Base-by-base conservation (phyloP, 2,113 vertebrate genomes). In the Lamprologus lemairii region DNA sequence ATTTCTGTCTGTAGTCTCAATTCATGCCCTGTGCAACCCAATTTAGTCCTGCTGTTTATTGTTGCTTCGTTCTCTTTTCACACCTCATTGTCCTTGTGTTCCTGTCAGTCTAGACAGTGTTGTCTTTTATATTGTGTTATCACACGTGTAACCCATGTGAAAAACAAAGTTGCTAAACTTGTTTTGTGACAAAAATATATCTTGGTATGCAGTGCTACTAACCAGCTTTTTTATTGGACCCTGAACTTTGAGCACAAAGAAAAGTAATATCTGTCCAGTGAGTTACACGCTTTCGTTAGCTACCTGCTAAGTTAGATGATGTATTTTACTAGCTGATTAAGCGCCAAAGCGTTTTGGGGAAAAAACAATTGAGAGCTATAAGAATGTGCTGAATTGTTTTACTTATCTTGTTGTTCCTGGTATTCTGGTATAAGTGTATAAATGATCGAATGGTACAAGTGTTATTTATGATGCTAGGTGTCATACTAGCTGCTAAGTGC, bases 21-120 rank as follows among this genome's bases (percentile, higher is more conserved):
- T 78, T 87, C 65, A 84, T 81, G 40, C 23, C 53, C 84, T 85
- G 57, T 81, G 81, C 53, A 63, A 85, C 86, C 21, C 60, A 37
- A 55, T 93, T 92, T 51, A 60, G 78, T 47, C 13, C 42, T 57
- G 57, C 47, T 49, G 0, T 63, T 65, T 28, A 71, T 21, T 81
- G 81, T 57, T 26, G 83, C 49, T 80, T 71, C 47, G 7, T 82
- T 83, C 55, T 60, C 79, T 23, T 75, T 55, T 57, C 31, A 60
- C 82, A 45, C 13, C 17, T 23, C 42, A 19, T n/a, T 73, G 33
- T 80, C 78, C 16, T 35, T 83, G 84, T 54, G 47, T 49, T 87
- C 57, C 33, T 40, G 12, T 12, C 87, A 57, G 79, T 49, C 19
- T 21, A 37, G 11, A 23, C 16, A 7, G 79, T 60, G 65, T 80